Evolutionary conservation across 1,140 invertebrate species (phyloP).

Genomic region (Dryas iulia): DNA sequence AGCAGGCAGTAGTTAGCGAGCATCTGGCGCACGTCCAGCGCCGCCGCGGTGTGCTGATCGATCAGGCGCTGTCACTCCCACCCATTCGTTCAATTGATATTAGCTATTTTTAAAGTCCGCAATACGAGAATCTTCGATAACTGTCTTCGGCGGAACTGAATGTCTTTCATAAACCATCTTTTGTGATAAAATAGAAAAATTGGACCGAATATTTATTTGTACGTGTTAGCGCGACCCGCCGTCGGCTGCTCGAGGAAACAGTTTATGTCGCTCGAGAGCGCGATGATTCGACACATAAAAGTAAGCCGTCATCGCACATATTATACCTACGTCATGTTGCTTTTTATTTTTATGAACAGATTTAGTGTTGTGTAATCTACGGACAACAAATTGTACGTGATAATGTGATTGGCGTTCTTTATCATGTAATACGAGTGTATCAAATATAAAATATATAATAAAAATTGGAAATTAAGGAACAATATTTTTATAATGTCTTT

Average conservation of each 20-base stretch:
- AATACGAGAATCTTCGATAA: conserved; percentile 7
- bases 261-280: neutral
- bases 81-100: conserved; percentile 7
- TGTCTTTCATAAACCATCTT: neutral
- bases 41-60: neutral
- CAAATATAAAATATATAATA: too few species aligned
- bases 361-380: neutral
- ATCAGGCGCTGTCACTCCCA: neutral
- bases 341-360: neutral
- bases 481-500: too few species aligned
- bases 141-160: neutral
- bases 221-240: neutral
- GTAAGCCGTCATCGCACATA: neutral
- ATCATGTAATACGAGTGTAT: too few species aligned
- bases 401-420: neutral
- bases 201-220: neutral
- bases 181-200: neutral
- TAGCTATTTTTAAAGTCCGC: conserved; percentile 4
- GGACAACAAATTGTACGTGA: neutral
- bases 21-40: neutral
- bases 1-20: neutral
- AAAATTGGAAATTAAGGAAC: too few species aligned
- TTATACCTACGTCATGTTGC: neutral
- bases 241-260: neutral
- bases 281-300: neutral